Conservation (phyloP, 2,113 vertebrate species). For the Sinocyclocheilus anophthalmus region DNA sequence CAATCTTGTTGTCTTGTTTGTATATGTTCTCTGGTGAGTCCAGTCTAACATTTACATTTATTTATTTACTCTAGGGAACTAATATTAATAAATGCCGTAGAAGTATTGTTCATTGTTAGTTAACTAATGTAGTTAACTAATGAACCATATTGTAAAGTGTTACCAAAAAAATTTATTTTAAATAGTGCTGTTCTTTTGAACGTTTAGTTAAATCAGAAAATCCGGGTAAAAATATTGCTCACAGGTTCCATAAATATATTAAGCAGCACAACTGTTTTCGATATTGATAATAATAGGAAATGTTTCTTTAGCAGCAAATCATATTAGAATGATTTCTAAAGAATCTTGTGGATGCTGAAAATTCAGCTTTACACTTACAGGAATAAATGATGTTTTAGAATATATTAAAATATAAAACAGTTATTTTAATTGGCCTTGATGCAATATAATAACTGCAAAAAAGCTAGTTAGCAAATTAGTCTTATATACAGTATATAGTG, state of each 20-base stretch:
- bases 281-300: too few relatives aligned
- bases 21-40: constrained; percentile 9
- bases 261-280: neutral
- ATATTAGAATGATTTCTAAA: neutral
- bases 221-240: neutral
- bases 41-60: neutral
- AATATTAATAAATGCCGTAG: too few relatives aligned
- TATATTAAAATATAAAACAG: too few relatives aligned
- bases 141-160: too few relatives aligned
- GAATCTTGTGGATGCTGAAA: neutral
- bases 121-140: too few relatives aligned
- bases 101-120: too few relatives aligned
- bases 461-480: neutral
- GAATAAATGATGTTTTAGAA: too few relatives aligned
- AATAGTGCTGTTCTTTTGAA: neutral
- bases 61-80: neutral
- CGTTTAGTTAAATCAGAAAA: neutral
- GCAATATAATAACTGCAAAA: neutral
- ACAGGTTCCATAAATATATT: neutral
- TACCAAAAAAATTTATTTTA: neutral
- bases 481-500: neutral
- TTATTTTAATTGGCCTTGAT: neutral
- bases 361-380: neutral
- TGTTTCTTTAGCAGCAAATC: too few relatives aligned
- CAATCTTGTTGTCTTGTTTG: constrained; percentile 36